These are phyloP conservation scores for Cladorhizidae sp. DNA, from an alignment of 37 sponge, comb jelly and placozoan species.

Conservation along the genomic window DNA sequence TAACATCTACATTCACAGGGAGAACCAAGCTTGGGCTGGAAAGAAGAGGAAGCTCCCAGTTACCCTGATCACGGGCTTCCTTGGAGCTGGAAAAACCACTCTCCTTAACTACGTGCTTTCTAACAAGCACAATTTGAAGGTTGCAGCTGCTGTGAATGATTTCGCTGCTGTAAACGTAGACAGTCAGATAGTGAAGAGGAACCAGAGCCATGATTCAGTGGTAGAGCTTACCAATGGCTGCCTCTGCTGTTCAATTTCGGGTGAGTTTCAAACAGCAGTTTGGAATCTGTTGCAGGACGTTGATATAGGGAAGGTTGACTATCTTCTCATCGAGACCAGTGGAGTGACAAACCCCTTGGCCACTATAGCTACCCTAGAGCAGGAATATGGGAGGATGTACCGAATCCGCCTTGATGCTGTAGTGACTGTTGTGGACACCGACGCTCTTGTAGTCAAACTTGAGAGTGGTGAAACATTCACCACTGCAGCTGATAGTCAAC, in stretches of 20 bases:
- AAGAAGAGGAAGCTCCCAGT: constrained; percentile 65
- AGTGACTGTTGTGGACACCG: constrained; percentile 76
- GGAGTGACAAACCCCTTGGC: constrained; percentile 77
- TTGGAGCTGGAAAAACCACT: constrained; percentile 86
- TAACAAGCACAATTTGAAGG: constrained; percentile 74
- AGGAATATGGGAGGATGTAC: constrained; percentile 78
- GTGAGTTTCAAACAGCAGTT: constrained; percentile 59
- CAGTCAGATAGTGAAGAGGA: constrained; percentile 59
- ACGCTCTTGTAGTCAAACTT: constrained; percentile 44
- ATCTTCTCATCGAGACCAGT: constrained; percentile 80
- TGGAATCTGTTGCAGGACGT: constrained; percentile 71
- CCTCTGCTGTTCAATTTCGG: constrained; percentile 68
- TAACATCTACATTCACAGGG: constrained; percentile 68
- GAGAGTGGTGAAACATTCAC: neutral
- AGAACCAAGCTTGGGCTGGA: constrained; percentile 52
- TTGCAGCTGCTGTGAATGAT: constrained; percentile 85
- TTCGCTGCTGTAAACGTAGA: constrained; percentile 76
- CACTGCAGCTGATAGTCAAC: constrained; percentile 65
- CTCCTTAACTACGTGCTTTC: constrained; percentile 63
- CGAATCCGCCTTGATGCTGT: constrained; percentile 73
- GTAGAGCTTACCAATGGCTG: constrained; percentile 80
- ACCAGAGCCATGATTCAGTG: constrained; percentile 36
- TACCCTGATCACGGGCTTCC: constrained; percentile 79
- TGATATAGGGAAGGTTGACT: constrained; percentile 81
- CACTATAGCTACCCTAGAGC: constrained; percentile 78